These are phyloP conservation scores for Poeciliopsis occidentalis DNA, from an alignment of 2,113 vertebrate species.

Conservation along the genomic window DNA sequence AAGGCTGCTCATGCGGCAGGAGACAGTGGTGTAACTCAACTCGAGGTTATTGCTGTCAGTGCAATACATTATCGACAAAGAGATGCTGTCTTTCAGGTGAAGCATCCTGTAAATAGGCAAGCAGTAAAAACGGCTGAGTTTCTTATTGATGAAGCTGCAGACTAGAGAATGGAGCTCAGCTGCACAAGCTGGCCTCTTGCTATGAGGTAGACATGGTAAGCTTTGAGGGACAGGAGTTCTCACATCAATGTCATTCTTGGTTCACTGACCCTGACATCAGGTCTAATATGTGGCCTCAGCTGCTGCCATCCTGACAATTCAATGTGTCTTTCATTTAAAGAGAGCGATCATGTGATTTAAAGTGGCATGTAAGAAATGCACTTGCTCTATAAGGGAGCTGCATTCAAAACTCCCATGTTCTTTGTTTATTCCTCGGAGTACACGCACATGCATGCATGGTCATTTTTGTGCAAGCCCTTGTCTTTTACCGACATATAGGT, in stretches of 20 bases:
- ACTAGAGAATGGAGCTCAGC: conserved; percentile 33
- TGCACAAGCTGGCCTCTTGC: conserved; percentile 29
- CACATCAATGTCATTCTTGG: conserved; percentile 64
- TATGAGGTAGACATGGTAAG: conserved; percentile 37
- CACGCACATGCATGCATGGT: conserved; percentile 30
- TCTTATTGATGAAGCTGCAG: conserved; percentile 49
- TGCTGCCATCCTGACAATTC: conserved; percentile 60
- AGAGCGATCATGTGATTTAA: conserved; percentile 49
- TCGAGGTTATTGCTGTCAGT: conserved; percentile 49
- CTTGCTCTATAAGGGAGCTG: background rate
- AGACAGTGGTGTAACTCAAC: conserved; percentile 49
- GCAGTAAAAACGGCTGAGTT: conserved; percentile 42
- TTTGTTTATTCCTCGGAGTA: conserved; percentile 21
- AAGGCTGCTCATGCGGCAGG: conserved; percentile 17
- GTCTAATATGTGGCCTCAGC: conserved; percentile 63
- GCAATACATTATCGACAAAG: conserved; percentile 47
- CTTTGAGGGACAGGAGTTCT: conserved; percentile 59
- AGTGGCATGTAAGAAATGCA: conserved; percentile 42
- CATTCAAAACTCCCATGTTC: background rate
- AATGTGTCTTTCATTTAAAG: conserved; percentile 54
- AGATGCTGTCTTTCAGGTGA: conserved; percentile 26
- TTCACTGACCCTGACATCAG: conserved; percentile 61
- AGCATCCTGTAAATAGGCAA: conserved; percentile 45
- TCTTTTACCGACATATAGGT: conserved; percentile 43
- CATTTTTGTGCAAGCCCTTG: conserved; percentile 60